phyloP scores from a whole-genome alignment of 2,888 invertebrate species.

The Macaria liturata region DNA sequence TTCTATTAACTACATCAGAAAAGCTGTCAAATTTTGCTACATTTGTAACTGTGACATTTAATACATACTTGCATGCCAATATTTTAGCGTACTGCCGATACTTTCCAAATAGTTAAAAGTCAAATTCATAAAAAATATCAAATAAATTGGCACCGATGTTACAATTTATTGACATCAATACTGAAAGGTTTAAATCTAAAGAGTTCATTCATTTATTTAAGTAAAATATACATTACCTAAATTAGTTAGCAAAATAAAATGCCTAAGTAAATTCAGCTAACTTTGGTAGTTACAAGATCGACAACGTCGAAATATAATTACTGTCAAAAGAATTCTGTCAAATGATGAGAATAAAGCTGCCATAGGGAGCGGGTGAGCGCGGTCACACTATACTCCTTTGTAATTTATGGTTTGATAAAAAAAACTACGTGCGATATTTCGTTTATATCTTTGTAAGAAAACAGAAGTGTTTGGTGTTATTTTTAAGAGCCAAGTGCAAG shows the following conservation, averaged over 20 bases:
- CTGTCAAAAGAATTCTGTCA: too few species aligned
- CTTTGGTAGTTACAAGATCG: constrained; percentile 14
- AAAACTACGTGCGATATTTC: too few species aligned
- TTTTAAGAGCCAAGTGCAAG: too few species aligned
- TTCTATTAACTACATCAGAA: too few species aligned
- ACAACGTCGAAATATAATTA: background rate
- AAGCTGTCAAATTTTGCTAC: too few species aligned
- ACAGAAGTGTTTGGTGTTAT: too few species aligned
- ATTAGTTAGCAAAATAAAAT: constrained; percentile 11
- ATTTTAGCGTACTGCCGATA: too few species aligned
- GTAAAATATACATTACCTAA: background rate
- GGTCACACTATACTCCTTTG: constrained; percentile 6
- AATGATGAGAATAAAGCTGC: too few species aligned
- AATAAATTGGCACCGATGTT: constrained; percentile 19
- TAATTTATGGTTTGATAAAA: too few species aligned
- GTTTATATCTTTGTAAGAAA: too few species aligned
- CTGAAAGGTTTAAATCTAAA: constrained; percentile 8
- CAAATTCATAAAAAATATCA: background rate
- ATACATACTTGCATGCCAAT: too few species aligned
- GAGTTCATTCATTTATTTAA: background rate
- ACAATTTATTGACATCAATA: constrained; percentile 16
- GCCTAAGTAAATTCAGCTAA: constrained; percentile 9
- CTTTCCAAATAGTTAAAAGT: background rate
- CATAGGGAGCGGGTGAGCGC: background rate
- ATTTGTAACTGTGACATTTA: too few species aligned